Evolutionary conservation across 2,888 invertebrate genomes (phyloP).

Genomic region (Sinopyrophorus schimmeli): DNA sequence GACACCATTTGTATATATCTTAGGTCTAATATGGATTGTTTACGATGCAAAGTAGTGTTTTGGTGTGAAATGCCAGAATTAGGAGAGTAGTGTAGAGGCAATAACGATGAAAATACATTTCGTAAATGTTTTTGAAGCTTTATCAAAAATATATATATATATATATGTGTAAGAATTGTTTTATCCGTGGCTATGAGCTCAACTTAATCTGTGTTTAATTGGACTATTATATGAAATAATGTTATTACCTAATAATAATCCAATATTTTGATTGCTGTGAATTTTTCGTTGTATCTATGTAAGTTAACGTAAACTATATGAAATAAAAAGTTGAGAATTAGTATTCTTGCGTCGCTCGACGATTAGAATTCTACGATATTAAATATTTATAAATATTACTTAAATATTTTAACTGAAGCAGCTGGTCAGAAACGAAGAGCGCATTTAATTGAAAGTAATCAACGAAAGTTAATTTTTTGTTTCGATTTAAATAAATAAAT

Average conservation of each 20-base stretch:
- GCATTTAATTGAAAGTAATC: no score
- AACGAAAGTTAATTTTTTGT: no score
- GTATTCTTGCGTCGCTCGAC: no score
- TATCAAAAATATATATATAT: constrained; percentile 16
- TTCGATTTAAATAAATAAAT: no score
- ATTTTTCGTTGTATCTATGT: constrained; percentile 19
- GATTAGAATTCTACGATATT: no score
- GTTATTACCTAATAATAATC: constrained; percentile 19
- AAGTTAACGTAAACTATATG: constrained; percentile 27
- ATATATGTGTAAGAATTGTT: constrained; percentile 23
- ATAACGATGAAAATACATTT: constrained; percentile 30
- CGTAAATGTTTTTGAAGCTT: constrained; percentile 26
- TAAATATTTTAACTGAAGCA: no score
- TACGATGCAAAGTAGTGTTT: constrained; percentile 18
- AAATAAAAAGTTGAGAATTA: no score
- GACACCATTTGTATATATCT: not conserved
- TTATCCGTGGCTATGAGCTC: constrained; percentile 21
- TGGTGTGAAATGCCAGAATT: constrained; percentile 24
- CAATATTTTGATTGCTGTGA: constrained; percentile 28
- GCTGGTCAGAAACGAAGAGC: no score
- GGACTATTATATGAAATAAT: constrained; percentile 13
- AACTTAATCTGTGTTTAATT: constrained; percentile 23
- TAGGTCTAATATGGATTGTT: not conserved
- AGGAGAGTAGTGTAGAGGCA: constrained; percentile 37
- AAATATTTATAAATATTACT: no score